Conservation (phyloP, 1,140 invertebrate genomes). For the Megalonaias nervosa region DNA sequence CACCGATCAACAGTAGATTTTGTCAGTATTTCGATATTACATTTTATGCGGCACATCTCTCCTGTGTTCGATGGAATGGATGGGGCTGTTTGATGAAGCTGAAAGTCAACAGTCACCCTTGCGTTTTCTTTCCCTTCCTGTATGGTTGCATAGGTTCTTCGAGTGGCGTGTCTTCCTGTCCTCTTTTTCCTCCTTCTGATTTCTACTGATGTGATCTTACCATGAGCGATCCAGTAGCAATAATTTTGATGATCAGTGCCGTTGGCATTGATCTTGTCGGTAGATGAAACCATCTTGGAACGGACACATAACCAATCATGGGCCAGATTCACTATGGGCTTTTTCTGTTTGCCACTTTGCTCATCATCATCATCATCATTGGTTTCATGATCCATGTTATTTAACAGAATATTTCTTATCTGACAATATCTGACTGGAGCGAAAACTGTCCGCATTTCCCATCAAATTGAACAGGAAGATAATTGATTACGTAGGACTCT, state of each 20-base stretch:
- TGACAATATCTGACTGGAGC: slow-evolving; percentile 22
- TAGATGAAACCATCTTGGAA: too few relatives aligned
- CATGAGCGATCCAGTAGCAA: slow-evolving; percentile 18
- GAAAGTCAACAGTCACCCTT: slow-evolving; percentile 17
- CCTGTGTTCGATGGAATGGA: slow-evolving; percentile 7
- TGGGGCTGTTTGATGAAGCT: slow-evolving; percentile 10
- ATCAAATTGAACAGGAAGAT: slow-evolving; percentile 8
- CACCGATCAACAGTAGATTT: slow-evolving; percentile 42
- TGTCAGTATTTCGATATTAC: slow-evolving; percentile 23
- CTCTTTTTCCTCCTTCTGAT: slow-evolving; percentile 13
- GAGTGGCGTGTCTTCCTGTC: too few relatives aligned
- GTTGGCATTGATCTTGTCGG: too few relatives aligned
- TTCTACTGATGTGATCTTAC: slow-evolving; percentile 10
- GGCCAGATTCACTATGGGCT: not conserved
- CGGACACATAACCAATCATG: slow-evolving; percentile 21
- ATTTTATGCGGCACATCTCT: not conserved
- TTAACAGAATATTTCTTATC: slow-evolving; percentile 20
- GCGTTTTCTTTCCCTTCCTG: too few relatives aligned
- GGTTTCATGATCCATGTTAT: slow-evolving; percentile 3
- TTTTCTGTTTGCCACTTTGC: not conserved
- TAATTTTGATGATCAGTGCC: not conserved
- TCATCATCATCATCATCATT: not conserved
- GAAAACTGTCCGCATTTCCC: slow-evolving; percentile 16
- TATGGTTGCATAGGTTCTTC: too few relatives aligned
- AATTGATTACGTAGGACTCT: slow-evolving; percentile 9